Base-by-base conservation (phyloP, 64 coral and sea anemone genomes). In the Trachythela sp. region DNA sequence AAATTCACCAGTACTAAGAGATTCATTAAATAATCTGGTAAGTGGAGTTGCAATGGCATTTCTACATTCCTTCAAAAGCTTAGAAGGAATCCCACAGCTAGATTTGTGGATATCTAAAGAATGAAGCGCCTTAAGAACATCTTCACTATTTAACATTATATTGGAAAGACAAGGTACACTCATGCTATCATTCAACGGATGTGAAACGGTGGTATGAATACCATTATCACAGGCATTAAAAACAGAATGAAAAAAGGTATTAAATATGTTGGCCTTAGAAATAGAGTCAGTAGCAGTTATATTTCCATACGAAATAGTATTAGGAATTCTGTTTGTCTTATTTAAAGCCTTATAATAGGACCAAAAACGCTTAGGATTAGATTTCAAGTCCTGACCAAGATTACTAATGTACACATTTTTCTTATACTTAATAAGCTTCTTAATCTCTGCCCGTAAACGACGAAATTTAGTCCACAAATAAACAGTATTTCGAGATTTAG, bases 321-420 rank as follows among this genome's bases (percentile, higher is more conserved):
- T 77, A 4, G 87, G 87, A 48, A 89, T 48, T 31, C 64, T 77
- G 70, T 77, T 77, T 22, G 87, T 76, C 48, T 89, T 89, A 48
- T 60, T 77, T 89, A 48, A 40, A 41, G 87, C 37, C 20, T 34
- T 24, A 76, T 77, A 89, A 49, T 89, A 89, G 51, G 26, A n/a
- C 70, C 87, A 89, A 34, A 89, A 89, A n/a, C 87, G 87, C 77
- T 89, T 89, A 10, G 87, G 87, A 51, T 89, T 80, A 49, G 60
- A 72, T 32, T 89, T 22, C 41, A 89, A 35, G 40, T 60, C 75
- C 64, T 72, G 20, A 75, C 29, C 64, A 76, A 89, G 70, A 33
- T 72, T 24, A 89, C 43, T 77, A 48, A 83, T 37, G 70, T 89
- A 89, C 37, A 48, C 70, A 48, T 52, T 89, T 8, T 76, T 58